Conservation (phyloP, 2,888 invertebrate genomes). For the Heliconius charithonia region DNA sequence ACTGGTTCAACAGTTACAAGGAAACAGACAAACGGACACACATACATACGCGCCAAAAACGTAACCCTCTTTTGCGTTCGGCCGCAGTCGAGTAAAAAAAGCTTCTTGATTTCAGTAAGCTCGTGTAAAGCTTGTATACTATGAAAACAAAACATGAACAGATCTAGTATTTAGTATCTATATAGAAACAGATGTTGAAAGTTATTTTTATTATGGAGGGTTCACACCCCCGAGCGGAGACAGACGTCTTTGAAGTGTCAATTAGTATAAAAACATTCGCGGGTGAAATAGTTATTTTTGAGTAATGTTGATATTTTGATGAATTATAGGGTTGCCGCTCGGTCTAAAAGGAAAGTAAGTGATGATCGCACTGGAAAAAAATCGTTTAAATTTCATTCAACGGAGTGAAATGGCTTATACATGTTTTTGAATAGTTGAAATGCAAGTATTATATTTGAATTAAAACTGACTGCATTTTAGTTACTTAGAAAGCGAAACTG, state of each 20-base stretch:
- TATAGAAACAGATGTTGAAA: slow-evolving; percentile 71
- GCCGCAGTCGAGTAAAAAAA: background rate
- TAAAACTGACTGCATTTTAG: too few species aligned
- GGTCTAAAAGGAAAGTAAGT: background rate
- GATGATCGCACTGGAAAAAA: too few species aligned
- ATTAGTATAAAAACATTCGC: slow-evolving; percentile 50
- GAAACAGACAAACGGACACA: too few species aligned
- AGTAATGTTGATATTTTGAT: slow-evolving; percentile 36
- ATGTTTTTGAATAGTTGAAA: too few species aligned
- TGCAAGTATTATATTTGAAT: too few species aligned
- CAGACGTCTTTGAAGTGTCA: slow-evolving; percentile 55
- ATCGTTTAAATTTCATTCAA: too few species aligned
- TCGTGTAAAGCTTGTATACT: background rate
- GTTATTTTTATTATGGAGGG: slow-evolving; percentile 60
- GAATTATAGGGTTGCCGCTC: slow-evolving; percentile 27
- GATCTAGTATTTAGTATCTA: slow-evolving; percentile 28
- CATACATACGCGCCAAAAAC: too few species aligned
- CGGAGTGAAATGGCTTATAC: too few species aligned
- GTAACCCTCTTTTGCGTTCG: too few species aligned
- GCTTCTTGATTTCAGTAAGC: background rate
- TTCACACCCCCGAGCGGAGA: slow-evolving; percentile 32
- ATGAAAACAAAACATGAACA: slow-evolving; percentile 21
- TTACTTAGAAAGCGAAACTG: too few species aligned
- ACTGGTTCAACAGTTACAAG: too few species aligned
- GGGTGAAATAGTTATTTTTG: slow-evolving; percentile 38